Percentiles rank a stretch among this genome's conserved stretches.
Evolutionary conservation across 64 coral and sea anemone species (phyloP).

Genomic region (Montipora foliosa): DNA sequence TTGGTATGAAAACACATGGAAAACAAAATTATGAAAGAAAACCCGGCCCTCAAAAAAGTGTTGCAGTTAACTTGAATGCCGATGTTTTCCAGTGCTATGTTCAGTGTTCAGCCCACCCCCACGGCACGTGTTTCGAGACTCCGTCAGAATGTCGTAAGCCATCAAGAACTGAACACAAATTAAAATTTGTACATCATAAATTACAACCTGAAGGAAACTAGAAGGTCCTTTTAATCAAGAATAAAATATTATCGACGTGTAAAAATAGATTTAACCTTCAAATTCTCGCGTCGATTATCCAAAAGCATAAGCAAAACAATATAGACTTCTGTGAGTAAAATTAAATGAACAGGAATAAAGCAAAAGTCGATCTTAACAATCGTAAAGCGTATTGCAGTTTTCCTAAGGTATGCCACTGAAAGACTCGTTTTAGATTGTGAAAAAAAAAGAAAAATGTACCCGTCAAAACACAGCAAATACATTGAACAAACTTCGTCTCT

Average conservation of each 20-base stretch:
- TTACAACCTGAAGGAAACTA: not conserved
- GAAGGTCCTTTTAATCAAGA: not conserved
- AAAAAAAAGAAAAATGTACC: slow-evolving; percentile 19
- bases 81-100: not conserved
- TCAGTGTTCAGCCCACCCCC: slow-evolving; percentile 30
- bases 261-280: not conserved
- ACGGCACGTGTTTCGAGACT: slow-evolving; percentile 30
- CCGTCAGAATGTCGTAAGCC: not conserved
- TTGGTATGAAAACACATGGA: not conserved
- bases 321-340: not conserved
- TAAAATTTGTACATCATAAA: not conserved
- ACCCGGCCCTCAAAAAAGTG: not conserved
- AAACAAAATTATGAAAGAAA: not conserved
- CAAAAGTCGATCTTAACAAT: not conserved
- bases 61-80: not conserved
- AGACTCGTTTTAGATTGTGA: not conserved
- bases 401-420: not conserved
- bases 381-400: not conserved
- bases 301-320: not conserved
- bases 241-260: not conserved
- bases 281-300: not conserved
- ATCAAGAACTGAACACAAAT: not conserved
- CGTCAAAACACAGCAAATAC: slow-evolving; percentile 37
- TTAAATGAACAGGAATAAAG: not conserved
- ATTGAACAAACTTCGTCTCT: slow-evolving; percentile 48